A percentile compares a stretch with the other conserved stretches of the same genome.
Conservation (phyloP, 2,113 vertebrate species). For the Gnathonemus echidnorhynchus region DNA sequence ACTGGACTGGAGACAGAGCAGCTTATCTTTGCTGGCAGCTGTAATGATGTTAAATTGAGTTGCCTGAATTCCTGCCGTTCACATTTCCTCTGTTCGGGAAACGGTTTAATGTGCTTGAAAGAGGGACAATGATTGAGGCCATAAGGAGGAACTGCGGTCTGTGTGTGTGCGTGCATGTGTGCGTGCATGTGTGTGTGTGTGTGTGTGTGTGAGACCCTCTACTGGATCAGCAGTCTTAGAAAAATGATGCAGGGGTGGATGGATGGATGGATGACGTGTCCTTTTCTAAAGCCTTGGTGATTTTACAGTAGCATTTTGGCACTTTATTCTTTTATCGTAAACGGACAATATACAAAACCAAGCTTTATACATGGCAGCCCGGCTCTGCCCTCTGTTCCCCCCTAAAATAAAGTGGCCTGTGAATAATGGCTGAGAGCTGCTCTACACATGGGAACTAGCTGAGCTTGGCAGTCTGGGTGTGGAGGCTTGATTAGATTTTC, state of each 20-base stretch:
- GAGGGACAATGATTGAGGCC: background rate
- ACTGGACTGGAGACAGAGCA: background rate
- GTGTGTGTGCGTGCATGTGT: background rate
- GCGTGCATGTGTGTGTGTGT: background rate
- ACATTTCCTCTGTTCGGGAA: background rate
- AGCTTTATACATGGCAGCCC: background rate
- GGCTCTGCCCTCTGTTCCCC: background rate
- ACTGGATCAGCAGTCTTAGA: background rate
- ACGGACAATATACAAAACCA: background rate
- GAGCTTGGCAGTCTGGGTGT: conserved; percentile 7
- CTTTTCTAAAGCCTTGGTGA: background rate
- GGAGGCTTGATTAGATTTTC: conserved; percentile 13
- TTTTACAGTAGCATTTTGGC: background rate
- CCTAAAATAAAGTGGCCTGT: background rate
- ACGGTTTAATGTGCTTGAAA: background rate
- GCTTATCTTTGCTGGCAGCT: conserved; percentile 10
- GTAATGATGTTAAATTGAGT: conserved; percentile 20
- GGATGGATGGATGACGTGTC: background rate
- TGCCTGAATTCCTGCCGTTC: conserved; percentile 1
- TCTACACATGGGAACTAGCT: background rate
- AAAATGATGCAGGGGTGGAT: background rate
- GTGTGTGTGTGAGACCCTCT: background rate
- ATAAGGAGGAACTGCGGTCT: background rate
- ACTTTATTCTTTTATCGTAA: background rate
- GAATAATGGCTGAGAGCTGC: background rate